Evolutionary conservation across 2,797 vertebrate species (phyloP), one percentile per base, ranked within the genome.

Genomic region (Sebastes minor): DNA sequence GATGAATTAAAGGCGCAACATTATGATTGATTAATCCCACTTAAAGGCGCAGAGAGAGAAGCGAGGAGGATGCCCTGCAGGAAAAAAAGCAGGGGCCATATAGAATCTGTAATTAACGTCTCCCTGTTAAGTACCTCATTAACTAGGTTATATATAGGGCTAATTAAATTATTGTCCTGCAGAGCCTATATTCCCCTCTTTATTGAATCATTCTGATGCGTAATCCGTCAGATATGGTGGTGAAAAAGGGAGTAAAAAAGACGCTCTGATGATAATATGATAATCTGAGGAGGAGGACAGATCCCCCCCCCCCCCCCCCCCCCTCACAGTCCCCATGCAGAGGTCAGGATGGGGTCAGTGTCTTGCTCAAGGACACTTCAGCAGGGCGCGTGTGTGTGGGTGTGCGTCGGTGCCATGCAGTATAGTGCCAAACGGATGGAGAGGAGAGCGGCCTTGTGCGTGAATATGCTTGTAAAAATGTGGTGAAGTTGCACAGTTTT

Each of bases 351-450:
- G 46, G 83, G 92, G 93, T 94, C 91, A 92, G 78, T 84, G 87
- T 90, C 89, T 92, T 91, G 91, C 92, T 92, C 91, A 92, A 93
- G 92, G 90, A 91, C 90, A 91, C 91, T 81, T 63, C 82, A 81
- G 82, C 79, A 80, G 60, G 4, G 57, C 33, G 52, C 46, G 42
- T 46, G 27, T 12, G 79, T 38, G 35, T 38, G 35, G n/a, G 12
- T 46, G 27, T 12, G 79, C 12, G 35, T 38, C 4, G 16, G 12
- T 4, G 70, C 57, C 35, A 13, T 38, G 35, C 35, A 14, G 42
- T 23, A 27, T 11, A 4, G 56, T 25, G 22, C 60, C 13, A 76
- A 62, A 49, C 3, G 35, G 35, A 65, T 66, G 70, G 63, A 6
- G 18, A 27, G n/a, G 35, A 38, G 12, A 22, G 67, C 22, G 61